Conservation (phyloP, 2,797 vertebrate species). For the Zalophus californianus region DNA sequence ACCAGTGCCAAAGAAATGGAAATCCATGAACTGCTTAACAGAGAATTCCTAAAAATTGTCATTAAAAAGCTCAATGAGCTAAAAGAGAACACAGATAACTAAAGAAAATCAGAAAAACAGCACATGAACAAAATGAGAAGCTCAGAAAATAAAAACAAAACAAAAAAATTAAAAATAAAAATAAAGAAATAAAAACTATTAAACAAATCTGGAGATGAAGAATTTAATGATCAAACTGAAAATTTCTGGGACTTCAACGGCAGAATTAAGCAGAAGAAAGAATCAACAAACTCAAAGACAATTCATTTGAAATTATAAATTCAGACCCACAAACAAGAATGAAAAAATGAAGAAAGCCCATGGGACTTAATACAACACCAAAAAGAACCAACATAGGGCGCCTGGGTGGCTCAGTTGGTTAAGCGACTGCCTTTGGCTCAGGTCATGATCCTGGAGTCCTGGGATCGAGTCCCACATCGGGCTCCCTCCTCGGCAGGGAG, state of each 20-base stretch:
- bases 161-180: neutral
- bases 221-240: neutral
- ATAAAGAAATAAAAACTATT: neutral
- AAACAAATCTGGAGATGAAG: neutral
- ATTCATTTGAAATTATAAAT: neutral
- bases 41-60: neutral
- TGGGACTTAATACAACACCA: neutral
- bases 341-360: neutral
- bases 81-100: neutral
- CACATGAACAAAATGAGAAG: neutral
- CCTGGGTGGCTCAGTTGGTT: too few relatives aligned
- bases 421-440: too few relatives aligned
- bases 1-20: neutral
- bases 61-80: neutral
- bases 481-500: too few relatives aligned
- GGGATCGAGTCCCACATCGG: too few relatives aligned
- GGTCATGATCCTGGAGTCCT: too few relatives aligned
- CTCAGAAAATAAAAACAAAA: neutral
- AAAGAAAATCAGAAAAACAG: neutral
- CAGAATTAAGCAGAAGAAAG: neutral
- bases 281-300: neutral
- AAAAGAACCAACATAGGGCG: neutral
- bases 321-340: neutral
- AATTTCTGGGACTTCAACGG: neutral
- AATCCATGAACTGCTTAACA: neutral